phyloP scores from a whole-genome alignment of 2,797 vertebrate genomes.

The Centroberyx gerrardi region DNA sequence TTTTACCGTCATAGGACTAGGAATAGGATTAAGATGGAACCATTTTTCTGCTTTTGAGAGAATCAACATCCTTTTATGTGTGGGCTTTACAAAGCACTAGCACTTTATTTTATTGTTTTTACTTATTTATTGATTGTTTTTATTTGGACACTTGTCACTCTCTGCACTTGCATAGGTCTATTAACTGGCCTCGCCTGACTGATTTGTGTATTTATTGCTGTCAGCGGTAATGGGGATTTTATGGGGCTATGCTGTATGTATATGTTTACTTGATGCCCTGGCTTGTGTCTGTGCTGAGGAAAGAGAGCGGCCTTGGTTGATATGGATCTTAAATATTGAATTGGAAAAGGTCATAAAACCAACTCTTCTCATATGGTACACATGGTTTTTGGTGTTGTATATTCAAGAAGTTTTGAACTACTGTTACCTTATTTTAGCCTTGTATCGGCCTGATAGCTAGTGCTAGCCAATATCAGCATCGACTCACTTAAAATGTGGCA shows the following conservation, averaged over 20 bases:
- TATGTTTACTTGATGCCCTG: not conserved
- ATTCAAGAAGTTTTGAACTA: too few relatives aligned
- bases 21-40: not conserved
- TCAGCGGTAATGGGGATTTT: slow-evolving; percentile 35
- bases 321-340: too few relatives aligned
- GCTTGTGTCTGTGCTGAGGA: not conserved
- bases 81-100: too few relatives aligned
- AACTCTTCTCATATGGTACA: not conserved
- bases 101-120: slow-evolving; percentile 18
- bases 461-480: too few relatives aligned
- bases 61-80: not conserved
- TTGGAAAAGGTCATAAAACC: not conserved
- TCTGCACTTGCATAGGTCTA: slow-evolving; percentile 22
- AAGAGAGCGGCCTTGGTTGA: not conserved
- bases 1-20: not conserved
- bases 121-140: slow-evolving; percentile 30
- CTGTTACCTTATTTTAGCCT: not conserved
- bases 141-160: slow-evolving; percentile 26
- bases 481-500: not conserved
- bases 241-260: slow-evolving; percentile 10
- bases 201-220: slow-evolving; percentile 47
- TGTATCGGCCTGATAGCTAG: not conserved
- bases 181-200: slow-evolving; percentile 10
- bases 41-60: not conserved
- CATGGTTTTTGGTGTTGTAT: not conserved